phyloP scores from a whole-genome alignment of 1,140 invertebrate genomes.

The Meloidogyne hapla region DNA sequence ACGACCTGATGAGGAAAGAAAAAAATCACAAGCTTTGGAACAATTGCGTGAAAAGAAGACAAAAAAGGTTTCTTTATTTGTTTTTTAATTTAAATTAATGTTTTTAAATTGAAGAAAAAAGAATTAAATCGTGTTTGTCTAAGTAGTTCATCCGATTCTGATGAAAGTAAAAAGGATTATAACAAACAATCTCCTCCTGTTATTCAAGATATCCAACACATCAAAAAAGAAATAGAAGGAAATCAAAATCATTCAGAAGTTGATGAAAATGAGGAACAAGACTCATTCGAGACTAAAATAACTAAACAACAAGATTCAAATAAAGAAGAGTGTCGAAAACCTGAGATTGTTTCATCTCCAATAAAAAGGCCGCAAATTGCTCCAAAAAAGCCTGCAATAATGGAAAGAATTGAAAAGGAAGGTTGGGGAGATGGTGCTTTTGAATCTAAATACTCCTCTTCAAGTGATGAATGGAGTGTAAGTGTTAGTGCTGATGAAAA shows the following conservation, averaged over 20 bases:
- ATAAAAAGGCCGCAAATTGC: conserved; percentile 17
- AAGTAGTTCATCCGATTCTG: conserved; percentile 23
- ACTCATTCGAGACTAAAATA: neutral
- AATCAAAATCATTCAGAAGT: neutral
- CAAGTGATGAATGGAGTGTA: neutral
- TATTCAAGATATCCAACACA: neutral
- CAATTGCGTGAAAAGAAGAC: conserved; percentile 32
- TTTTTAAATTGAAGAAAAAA: conserved; percentile 22
- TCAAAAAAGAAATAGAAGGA: neutral
- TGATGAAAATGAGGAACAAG: neutral
- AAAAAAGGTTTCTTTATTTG: conserved; percentile 32
- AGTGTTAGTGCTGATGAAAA: neutral
- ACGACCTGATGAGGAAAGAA: conserved; percentile 28
- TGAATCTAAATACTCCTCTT: neutral
- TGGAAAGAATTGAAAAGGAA: neutral
- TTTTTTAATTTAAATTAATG: neutral
- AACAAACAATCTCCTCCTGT: neutral
- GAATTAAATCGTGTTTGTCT: conserved; percentile 23
- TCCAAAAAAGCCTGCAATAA: conserved; percentile 20
- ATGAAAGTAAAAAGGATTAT: neutral
- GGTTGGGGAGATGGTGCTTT: neutral
- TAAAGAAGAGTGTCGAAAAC: neutral
- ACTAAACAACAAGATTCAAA: neutral
- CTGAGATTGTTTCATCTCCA: neutral
- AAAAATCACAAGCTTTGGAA: conserved; percentile 37